phyloP scores from a whole-genome alignment of 92 coral and sea anemone genomes.

The Parazoanthus swiftii region DNA sequence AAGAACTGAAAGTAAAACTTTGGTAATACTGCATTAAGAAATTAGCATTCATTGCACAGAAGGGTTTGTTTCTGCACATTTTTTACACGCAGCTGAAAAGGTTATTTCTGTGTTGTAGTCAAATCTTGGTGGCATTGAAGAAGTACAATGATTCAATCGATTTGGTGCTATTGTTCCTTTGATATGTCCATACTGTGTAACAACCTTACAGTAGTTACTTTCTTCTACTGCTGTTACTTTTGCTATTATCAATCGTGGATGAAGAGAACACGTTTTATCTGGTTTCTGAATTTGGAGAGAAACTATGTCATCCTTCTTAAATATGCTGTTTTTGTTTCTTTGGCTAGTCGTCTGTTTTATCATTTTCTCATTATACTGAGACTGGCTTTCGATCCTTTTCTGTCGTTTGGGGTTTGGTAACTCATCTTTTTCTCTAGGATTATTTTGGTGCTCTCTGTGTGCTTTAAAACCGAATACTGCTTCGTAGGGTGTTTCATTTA shows the following conservation, averaged over 20 bases:
- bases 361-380: conserved; percentile 16
- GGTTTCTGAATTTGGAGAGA: background rate
- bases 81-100: conserved; percentile 1
- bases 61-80: conserved; percentile 13
- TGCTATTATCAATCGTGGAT: background rate
- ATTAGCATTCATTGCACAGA: no score
- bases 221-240: conserved; percentile 1
- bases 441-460: conserved; percentile 24
- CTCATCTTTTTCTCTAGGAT: background rate
- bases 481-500: conserved; percentile 15
- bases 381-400: background rate
- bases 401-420: conserved; percentile 12
- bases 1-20: no score
- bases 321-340: background rate
- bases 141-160: background rate
- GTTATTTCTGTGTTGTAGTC: conserved; percentile 13
- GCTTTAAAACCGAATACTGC: conserved; percentile 4
- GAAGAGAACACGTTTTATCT: background rate
- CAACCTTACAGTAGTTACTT: conserved; percentile 8
- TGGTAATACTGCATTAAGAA: no score
- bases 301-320: background rate
- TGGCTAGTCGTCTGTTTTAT: background rate
- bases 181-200: background rate
- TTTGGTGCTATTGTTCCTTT: background rate
- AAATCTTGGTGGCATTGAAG: background rate